Evolutionary conservation across 2,888 invertebrate species (phyloP), one percentile per base, ranked within the genome.

Genomic region (Platerodrilus igneus): DNA sequence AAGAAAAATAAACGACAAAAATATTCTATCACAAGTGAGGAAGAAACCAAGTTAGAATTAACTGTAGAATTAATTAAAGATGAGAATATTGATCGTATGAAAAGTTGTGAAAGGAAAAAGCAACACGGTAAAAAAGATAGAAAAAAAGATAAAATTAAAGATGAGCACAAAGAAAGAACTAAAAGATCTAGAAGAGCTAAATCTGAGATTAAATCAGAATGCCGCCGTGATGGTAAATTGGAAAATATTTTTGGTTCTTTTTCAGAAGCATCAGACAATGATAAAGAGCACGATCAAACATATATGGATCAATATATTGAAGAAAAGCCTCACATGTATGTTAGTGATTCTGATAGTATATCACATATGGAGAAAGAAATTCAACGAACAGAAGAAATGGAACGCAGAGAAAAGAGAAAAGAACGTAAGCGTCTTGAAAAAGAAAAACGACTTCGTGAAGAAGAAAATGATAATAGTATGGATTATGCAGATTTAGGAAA

Each of bases 241-340:
- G 87, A 89, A 64, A 88, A 87, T 53, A 89, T 90, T 45, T 90
- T 90, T 67, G 90, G 89, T 0, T 86, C 88, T 7, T 71, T 89
- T 43, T 88, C 90, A 1, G 90, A 89, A 53, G 79, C 80, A 48
- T 73, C 73, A 2, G 73, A 72, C 50, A 62, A 62, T 41, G 63
- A 47, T 19, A 63, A 63, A 54, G 64, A 61, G 11, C 42, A 32
- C 22, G 40, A 44, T 18, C 48, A 45, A 15, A 31, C 37, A 5
- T 53, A 50, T 26, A 35, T 46, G 22, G 40, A 50, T 19, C 27
- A 46, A 28, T 48, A 52, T 25, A 36, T 38, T 17, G 51, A 52
- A 23, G 55, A 55, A 16, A 52, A 51, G 32, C 35, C 45, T 7
- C 48, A 46, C 10, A 61, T 66, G 3, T 74, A 73, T 53, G 69